Evolutionary conservation across 2,888 invertebrate species (phyloP).

Genomic region (Tetropium fuscum): DNA sequence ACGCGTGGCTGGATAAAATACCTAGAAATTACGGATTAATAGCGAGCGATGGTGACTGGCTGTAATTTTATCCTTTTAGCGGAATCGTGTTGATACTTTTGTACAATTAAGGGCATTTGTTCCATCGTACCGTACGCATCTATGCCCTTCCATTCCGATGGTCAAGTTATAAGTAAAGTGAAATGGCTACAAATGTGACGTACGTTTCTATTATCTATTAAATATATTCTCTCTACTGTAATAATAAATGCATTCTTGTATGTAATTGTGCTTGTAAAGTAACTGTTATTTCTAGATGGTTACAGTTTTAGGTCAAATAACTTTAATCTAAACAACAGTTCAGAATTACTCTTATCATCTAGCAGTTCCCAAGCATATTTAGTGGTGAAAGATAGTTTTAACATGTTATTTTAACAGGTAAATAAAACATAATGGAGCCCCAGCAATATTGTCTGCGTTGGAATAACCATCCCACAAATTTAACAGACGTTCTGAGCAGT

Average conservation of each 20-base stretch:
- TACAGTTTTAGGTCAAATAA: slow-evolving; percentile 67
- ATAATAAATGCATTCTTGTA: slow-evolving; percentile 54
- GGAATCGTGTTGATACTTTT: slow-evolving; percentile 38
- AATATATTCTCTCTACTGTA: slow-evolving; percentile 41
- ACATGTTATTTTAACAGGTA: slow-evolving; percentile 42
- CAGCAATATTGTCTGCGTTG: slow-evolving; percentile 95
- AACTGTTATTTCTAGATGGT: slow-evolving; percentile 66
- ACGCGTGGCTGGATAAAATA: not conserved
- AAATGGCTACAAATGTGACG: slow-evolving; percentile 38
- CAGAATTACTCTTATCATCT: slow-evolving; percentile 23
- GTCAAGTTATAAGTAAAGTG: slow-evolving; percentile 30
- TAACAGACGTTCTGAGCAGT: slow-evolving; percentile 90
- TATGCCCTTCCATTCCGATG: slow-evolving; percentile 34
- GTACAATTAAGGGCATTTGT: slow-evolving; percentile 57
- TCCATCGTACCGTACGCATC: slow-evolving; percentile 45
- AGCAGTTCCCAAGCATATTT: slow-evolving; percentile 9
- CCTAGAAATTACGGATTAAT: not conserved
- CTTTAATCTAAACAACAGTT: slow-evolving; percentile 59
- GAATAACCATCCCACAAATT: slow-evolving; percentile 94
- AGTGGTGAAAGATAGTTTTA: slow-evolving; percentile 31
- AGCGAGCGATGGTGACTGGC: not conserved
- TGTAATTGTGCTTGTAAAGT: slow-evolving; percentile 58
- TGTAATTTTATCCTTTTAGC: slow-evolving; percentile 16
- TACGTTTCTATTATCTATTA: slow-evolving; percentile 42
- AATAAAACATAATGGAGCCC: slow-evolving; percentile 64